Conservation (phyloP, 2,888 invertebrate species). For the Heteromyza rotundicornis region DNA sequence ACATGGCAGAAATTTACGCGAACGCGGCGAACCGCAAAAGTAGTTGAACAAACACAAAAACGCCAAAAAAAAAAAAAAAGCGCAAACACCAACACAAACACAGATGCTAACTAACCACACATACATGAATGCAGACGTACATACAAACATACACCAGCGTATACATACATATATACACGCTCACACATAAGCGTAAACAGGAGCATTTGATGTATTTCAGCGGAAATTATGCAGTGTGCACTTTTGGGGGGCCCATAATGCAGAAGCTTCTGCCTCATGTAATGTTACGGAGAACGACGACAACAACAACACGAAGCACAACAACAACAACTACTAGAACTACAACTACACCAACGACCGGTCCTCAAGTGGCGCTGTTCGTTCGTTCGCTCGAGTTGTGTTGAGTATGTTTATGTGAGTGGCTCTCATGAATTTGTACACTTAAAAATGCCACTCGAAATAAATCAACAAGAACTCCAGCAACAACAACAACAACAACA, state of each 20-base stretch:
- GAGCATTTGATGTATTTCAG: constrained; percentile 47
- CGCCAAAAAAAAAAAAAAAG: constrained; percentile 25
- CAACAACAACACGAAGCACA: background rate
- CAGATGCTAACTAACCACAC: constrained; percentile 53
- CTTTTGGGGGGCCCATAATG: background rate
- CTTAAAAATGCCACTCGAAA: constrained; percentile 47
- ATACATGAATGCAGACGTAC: constrained; percentile 35
- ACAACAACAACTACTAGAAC: constrained; percentile 27
- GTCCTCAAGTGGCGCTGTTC: constrained; percentile 30
- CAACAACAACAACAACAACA: no score
- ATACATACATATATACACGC: no score
- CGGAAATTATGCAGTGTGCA: constrained; percentile 46
- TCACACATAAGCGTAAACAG: no score
- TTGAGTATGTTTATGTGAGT: background rate
- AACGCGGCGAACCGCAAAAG: constrained; percentile 57
- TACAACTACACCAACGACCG: no score
- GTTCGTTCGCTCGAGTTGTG: constrained; percentile 22
- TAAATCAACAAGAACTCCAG: constrained; percentile 51
- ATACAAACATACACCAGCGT: no score
- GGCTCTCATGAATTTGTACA: background rate
- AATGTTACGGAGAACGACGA: background rate
- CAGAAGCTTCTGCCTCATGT: constrained; percentile 8
- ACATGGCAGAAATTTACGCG: constrained; percentile 50
- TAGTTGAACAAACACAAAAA: constrained; percentile 50
- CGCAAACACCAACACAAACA: constrained; percentile 41